phyloP scores from a whole-genome alignment of 1,140 invertebrate species.

The Dreissena rostriformis region DNA sequence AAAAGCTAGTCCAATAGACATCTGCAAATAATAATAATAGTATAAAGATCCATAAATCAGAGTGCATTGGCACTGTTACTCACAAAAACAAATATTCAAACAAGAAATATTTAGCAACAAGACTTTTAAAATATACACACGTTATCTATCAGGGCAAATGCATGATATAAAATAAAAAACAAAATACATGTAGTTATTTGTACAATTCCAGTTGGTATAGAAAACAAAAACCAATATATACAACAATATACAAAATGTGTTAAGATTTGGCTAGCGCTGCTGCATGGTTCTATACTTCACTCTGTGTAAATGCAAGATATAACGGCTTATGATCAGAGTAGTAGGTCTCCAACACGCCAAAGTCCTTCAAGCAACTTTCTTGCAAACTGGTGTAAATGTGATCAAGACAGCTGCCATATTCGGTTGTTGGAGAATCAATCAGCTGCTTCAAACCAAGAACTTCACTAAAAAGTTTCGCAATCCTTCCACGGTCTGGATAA shows the following conservation, averaged over 20 bases:
- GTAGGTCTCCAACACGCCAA: slow-evolving; percentile 18
- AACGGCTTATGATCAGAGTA: slow-evolving; percentile 33
- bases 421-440: not conserved
- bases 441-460: not conserved
- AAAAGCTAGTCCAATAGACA: slow-evolving; percentile 8
- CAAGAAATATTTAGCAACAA: no score
- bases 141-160: no score
- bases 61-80: not conserved
- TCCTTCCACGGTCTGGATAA: not conserved
- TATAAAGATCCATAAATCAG: slow-evolving; percentile 1
- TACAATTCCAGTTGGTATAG: no score
- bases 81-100: not conserved
- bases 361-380: not conserved
- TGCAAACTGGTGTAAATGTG: slow-evolving; percentile 39
- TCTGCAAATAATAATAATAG: slow-evolving; percentile 36
- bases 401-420: slow-evolving; percentile 17
- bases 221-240: not conserved
- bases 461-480: not conserved
- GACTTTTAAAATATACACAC: no score
- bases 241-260: not conserved
- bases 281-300: not conserved
- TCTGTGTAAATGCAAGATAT: not conserved
- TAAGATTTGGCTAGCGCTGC: not conserved
- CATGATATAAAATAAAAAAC: no score
- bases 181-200: no score